Evolutionary conservation across 2,888 invertebrate species (phyloP), one percentile per base, ranked within the genome.

Genomic region (Pyrocoelia pectoralis): DNA sequence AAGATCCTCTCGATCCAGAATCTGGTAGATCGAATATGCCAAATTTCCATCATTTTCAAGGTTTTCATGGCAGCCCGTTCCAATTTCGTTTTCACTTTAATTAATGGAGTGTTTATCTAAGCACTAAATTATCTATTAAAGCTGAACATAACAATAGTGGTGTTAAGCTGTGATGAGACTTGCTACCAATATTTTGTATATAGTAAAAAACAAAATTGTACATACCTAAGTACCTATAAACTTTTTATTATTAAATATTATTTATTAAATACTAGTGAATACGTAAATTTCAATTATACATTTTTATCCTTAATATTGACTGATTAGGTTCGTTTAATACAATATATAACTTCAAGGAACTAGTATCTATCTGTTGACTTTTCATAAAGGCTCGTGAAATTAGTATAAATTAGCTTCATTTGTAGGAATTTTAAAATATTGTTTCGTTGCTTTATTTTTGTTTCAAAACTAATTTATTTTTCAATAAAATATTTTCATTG

Each of bases 21-120:
- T 86, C 90, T 4, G 86, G 87, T 13, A 84, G 83, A 70, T 83
- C 85, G 40, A 84, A 84, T 8, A 87, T 89, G 80, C 91, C 87
- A 81, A 93, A 93, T 76, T 95, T 94, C 84, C 89, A 92, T 73
- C 88, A 90, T 82, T 93, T 92, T 85, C 89, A 91, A 75, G 89
- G 68, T 70, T 81, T 80, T 71, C 81, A 81, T 89, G 65, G 93
- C 67, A 93, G 93, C 78, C 94, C 94, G 81, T 97, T 96, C 88
- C 94, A 96, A 82, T 98, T 97, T 84, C 95, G 95, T 84, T 98
- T 97, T 86, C 95, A 97, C 84, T 98, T 97, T 83, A 95, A 95
- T 85, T 94, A 87, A 24, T 24, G 24, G 4, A 83, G 6, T 38
- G 15, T 15, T 43, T 33, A 33, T 2, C 8, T 2, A 9, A 17